phyloP scores from a whole-genome alignment of 2,797 vertebrate species.

The Cyclopterus lumpus region DNA sequence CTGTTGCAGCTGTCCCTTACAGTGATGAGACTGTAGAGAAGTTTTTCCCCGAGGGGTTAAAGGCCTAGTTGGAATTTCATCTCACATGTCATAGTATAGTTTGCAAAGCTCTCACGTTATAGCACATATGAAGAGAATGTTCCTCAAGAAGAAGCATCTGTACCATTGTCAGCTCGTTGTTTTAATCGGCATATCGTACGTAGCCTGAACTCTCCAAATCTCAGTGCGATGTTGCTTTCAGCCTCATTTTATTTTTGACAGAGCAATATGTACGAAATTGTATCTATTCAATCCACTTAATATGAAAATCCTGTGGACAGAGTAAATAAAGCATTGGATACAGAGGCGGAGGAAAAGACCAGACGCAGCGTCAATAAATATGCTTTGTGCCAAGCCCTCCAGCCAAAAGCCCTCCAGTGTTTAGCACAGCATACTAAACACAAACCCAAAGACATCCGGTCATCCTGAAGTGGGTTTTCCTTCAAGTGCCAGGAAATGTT shows the following conservation, averaged over 20 bases:
- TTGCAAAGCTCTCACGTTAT: slow-evolving; percentile 18
- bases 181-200: slow-evolving; percentile 35
- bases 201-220: slow-evolving; percentile 26
- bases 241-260: slow-evolving; percentile 46
- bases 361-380: slow-evolving; percentile 50
- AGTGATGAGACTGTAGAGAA: slow-evolving; percentile 7
- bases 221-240: slow-evolving; percentile 12
- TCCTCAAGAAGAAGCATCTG: slow-evolving; percentile 31
- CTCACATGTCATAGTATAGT: slow-evolving; percentile 13
- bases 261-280: slow-evolving; percentile 50
- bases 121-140: slow-evolving; percentile 22
- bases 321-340: slow-evolving; percentile 16
- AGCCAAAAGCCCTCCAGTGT: slow-evolving; percentile 11
- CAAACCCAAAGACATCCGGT: slow-evolving; percentile 16
- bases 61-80: slow-evolving; percentile 20
- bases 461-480: slow-evolving; percentile 19
- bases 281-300: slow-evolving; percentile 58
- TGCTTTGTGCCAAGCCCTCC: slow-evolving; percentile 34
- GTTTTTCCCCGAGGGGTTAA: slow-evolving; percentile 14
- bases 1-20: slow-evolving; percentile 29
- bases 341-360: slow-evolving; percentile 11
- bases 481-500: slow-evolving; percentile 37
- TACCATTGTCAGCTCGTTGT: slow-evolving; percentile 23
- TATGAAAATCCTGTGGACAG: slow-evolving; percentile 25
- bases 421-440: slow-evolving; percentile 35